A percentile compares a stretch with the other conserved stretches of the same genome.
phyloP scores from a whole-genome alignment of 2,888 invertebrate genomes.

The Psylliodes chrysocephalus region DNA sequence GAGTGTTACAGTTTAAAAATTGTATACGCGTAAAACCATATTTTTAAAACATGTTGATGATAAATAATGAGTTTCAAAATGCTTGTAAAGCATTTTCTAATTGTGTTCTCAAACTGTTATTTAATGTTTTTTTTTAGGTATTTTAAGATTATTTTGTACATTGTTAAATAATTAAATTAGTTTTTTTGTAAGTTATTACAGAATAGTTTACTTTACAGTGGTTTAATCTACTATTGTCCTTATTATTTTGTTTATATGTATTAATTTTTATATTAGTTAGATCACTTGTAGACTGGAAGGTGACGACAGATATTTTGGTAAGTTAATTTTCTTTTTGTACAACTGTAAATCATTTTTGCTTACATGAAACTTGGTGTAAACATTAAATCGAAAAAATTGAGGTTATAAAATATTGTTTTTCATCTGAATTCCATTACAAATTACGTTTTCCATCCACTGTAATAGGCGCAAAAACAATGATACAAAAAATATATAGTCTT shows the following conservation, averaged over 20 bases:
- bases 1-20: conserved; percentile 53
- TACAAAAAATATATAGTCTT: no score
- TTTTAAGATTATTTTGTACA: conserved; percentile 41
- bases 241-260: conserved; percentile 40
- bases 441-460: no score
- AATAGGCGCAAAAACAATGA: no score
- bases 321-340: no score
- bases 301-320: no score
- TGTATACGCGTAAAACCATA: conserved; percentile 58
- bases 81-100: conserved; percentile 38
- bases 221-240: conserved; percentile 21
- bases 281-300: conserved; percentile 34
- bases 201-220: conserved; percentile 41
- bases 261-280: conserved; percentile 40
- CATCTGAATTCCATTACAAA: no score
- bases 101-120: conserved; percentile 51
- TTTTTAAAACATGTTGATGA: conserved; percentile 54
- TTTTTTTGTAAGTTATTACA: conserved; percentile 36
- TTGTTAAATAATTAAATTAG: conserved; percentile 41
- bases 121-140: conserved; percentile 41
- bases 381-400: no score
- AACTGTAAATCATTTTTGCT: no score
- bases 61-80: conserved; percentile 40
- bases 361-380: no score
- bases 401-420: no score